phyloP scores from a whole-genome alignment of 1,140 invertebrate species.

The Diabrotica virgifera region DNA sequence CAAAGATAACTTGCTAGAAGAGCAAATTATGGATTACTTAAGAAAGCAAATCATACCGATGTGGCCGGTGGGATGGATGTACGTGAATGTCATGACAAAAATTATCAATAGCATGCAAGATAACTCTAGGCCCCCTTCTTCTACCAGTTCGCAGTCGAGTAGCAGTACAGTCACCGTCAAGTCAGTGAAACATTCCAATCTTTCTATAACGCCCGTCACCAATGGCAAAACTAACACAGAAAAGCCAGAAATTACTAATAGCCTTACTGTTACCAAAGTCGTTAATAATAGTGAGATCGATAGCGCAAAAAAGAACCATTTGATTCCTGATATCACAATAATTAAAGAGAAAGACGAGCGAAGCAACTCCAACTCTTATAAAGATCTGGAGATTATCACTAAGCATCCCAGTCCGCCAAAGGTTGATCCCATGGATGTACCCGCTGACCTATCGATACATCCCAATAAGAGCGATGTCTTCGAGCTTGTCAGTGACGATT shows the following conservation, averaged over 20 bases:
- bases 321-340: no score
- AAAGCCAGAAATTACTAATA: constrained; percentile 25
- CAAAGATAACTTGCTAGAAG: constrained; percentile 42
- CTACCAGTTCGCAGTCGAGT: not conserved
- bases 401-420: no score
- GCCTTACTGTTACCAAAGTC: constrained; percentile 32
- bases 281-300: constrained; percentile 12
- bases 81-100: constrained; percentile 41
- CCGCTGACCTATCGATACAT: no score
- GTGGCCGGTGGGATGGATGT: constrained; percentile 49
- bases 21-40: constrained; percentile 38
- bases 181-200: constrained; percentile 21
- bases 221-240: constrained; percentile 20
- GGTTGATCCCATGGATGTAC: no score
- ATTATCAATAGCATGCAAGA: constrained; percentile 28
- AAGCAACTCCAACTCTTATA: no score
- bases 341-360: no score
- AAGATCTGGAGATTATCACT: no score
- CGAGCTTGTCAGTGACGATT: no score
- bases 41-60: constrained; percentile 39
- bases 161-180: constrained; percentile 5
- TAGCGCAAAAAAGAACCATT: not conserved
- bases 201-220: constrained; percentile 32
- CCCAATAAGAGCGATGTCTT: no score
- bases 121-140: constrained; percentile 14